A percentile compares a stretch with the other conserved stretches of the same genome.
Conservation (phyloP, 2,113 vertebrate genomes). For the Gobio gobio region DNA sequence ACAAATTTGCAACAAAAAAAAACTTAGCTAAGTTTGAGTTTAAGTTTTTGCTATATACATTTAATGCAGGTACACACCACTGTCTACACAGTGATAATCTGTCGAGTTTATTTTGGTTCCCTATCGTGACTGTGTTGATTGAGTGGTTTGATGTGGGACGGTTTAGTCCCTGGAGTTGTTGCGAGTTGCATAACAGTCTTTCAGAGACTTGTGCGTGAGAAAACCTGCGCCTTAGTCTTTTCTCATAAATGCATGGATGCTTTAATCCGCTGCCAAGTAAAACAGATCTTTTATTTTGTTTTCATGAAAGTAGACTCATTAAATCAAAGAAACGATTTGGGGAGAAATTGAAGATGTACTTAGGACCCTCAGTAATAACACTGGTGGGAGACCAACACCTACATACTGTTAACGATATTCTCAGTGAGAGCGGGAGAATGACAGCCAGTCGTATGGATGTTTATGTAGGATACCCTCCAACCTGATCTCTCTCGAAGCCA, state of each 20-base stretch:
- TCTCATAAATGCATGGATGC: background rate
- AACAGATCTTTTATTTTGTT: background rate
- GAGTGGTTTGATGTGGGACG: background rate
- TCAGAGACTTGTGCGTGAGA: background rate
- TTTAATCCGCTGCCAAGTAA: slow-evolving; percentile 30
- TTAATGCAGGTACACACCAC: background rate
- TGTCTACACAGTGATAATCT: background rate
- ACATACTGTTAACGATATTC: slow-evolving; percentile 15
- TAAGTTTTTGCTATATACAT: background rate
- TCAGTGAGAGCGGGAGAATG: background rate
- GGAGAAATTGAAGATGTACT: slow-evolving; percentile 15
- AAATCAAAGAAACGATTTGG: background rate
- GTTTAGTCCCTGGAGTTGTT: background rate
- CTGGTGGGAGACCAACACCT: background rate
- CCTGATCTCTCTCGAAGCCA: slow-evolving; percentile 31
- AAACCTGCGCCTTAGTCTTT: background rate
- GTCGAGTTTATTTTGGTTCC: background rate
- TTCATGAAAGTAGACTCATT: background rate
- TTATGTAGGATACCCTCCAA: slow-evolving; percentile 29
- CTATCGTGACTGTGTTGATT: background rate
- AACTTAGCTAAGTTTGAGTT: background rate
- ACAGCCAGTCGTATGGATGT: background rate
- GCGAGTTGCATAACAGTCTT: background rate
- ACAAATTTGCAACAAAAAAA: background rate
- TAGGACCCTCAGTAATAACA: background rate